Percentiles rank a stretch among this genome's conserved stretches.
phyloP scores from a whole-genome alignment of 1,140 invertebrate genomes.

The Aplysia californica region DNA sequence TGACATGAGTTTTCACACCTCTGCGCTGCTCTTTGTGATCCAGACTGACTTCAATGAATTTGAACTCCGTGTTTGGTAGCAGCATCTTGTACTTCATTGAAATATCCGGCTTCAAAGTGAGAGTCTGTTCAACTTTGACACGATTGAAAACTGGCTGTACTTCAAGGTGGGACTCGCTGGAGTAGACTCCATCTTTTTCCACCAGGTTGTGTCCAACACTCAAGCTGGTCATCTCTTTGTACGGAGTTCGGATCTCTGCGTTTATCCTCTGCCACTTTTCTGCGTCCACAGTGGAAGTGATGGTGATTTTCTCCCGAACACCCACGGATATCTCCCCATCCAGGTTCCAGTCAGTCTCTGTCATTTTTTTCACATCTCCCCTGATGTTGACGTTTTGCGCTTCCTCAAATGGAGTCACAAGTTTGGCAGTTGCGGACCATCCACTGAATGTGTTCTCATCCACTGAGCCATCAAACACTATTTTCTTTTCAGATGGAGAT shows the following conservation, averaged over 20 bases:
- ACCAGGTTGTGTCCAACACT: neutral
- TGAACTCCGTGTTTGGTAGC: slow-evolving; percentile 7
- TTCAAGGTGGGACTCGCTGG: neutral
- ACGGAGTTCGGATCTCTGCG: slow-evolving; percentile 63
- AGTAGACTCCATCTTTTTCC: slow-evolving; percentile 28
- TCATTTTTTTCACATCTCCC: neutral
- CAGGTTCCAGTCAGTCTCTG: neutral
- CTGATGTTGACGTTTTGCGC: neutral
- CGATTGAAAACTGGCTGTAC: slow-evolving; percentile 23
- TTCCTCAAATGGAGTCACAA: slow-evolving; percentile 9
- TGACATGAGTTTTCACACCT: neutral
- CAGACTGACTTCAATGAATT: neutral
- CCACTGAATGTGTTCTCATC: neutral
- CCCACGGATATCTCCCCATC: neutral
- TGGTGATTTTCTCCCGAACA: neutral
- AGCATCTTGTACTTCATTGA: neutral
- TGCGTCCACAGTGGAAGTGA: slow-evolving; percentile 72
- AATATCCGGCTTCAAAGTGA: no score
- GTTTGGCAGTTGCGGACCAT: neutral
- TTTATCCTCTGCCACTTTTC: slow-evolving; percentile 90
- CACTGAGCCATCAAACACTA: slow-evolving; percentile 12
- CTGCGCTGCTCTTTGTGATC: neutral
- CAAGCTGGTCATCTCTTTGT: neutral
- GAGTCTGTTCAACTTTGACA: neutral
- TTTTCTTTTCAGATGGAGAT: no score